phyloP scores from a whole-genome alignment of 2,888 invertebrate genomes.

The Luperina testacea region DNA sequence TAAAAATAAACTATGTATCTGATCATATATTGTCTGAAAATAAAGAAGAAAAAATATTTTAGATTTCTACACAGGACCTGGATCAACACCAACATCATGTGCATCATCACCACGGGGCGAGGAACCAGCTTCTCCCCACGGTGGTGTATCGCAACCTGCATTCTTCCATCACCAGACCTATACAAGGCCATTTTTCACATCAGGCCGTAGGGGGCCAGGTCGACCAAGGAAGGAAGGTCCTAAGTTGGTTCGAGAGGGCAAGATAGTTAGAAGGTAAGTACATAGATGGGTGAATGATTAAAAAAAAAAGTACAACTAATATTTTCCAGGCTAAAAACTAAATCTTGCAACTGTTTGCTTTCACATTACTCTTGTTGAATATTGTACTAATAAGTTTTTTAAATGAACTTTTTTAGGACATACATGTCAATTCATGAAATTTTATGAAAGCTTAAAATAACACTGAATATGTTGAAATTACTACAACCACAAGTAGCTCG shows the following conservation, averaged over 20 bases:
- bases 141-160: conserved; percentile 78
- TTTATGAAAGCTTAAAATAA: not conserved
- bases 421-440: not conserved
- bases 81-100: conserved; percentile 92
- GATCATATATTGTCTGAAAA: not conserved
- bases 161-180: conserved; percentile 87
- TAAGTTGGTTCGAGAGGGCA: conserved; percentile 86
- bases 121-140: conserved; percentile 91
- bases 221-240: conserved; percentile 94
- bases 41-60: conserved; percentile 51
- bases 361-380: not conserved
- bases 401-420: not conserved
- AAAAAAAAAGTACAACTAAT: not conserved
- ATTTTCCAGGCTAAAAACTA: not conserved
- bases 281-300: not conserved
- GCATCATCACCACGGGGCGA: conserved; percentile 91
- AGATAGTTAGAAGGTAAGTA: conserved; percentile 86
- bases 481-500: not conserved
- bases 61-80: conserved; percentile 91
- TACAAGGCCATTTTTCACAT: conserved; percentile 86
- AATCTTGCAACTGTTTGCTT: not conserved
- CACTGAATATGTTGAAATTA: not conserved
- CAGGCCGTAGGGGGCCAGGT: conserved; percentile 93
- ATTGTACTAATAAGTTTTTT: not conserved
- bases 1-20: not conserved